Base-by-base conservation (phyloP, 1,140 invertebrate genomes). In the Helicorthomorpha holstii region DNA sequence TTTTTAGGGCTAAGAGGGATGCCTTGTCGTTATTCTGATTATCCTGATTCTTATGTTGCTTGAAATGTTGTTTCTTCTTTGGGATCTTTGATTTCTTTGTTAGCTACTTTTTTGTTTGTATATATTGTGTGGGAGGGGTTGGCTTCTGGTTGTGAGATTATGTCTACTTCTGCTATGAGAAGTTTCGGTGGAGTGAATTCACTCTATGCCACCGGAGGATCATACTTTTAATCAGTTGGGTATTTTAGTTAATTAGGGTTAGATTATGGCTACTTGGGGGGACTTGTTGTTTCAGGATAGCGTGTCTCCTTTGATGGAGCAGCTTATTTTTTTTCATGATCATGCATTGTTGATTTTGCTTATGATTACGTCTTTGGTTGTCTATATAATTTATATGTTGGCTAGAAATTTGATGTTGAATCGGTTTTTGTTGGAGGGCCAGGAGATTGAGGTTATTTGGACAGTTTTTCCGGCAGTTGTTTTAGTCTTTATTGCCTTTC, bases 1-100 rank as follows among this genome's bases (percentile, higher is more conserved):
- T 83, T 81, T 64, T 69, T 82, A 73, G 80, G 80, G 23, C 66
- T 82, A 70, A 70, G 69, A 42, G 80, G 80, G 1, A 82, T 83
- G 69, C 81, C 82, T 38, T 77, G 80, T 49, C 77, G 80, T 38
- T 80, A 80, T 57, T 75, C 75, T 29, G 80, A 84, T 66, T 84
- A 81, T 56, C 75, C 79, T 3, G 79, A 82, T 70, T 64, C 64
- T 50, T 82, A 68, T 63, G 64, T 65, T 51, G 57, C 63, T 56
- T 81, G 77, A 75, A 82, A 82, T 73, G 61, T 73, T 57, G 57
- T 80, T 54, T 78, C 77, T 26, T 76, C 75, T 29, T 64, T 79
- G 59, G 78, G 79, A 47, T 73, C 73, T 52, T 59, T 74, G 54
- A 74, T 78, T 59, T 77, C 75, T 14, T 59, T 74, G 54, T 49